These are phyloP conservation scores for Ametastegia equiseti DNA, from an alignment of 2,888 invertebrate genomes.

Conservation along the genomic window DNA sequence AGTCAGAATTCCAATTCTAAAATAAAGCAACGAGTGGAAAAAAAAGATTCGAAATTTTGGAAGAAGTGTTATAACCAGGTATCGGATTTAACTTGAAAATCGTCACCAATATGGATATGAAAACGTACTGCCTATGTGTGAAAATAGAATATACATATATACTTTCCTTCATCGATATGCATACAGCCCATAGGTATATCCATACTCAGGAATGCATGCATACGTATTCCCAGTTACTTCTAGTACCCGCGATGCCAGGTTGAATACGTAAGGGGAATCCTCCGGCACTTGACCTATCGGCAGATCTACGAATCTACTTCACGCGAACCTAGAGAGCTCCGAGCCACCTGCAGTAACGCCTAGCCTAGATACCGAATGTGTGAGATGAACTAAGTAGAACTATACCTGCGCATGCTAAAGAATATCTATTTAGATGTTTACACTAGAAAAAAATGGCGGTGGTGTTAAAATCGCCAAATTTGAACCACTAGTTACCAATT, in stretches of 20 bases:
- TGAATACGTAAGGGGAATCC: constrained; percentile 16
- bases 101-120: no score
- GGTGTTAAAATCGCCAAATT: no score
- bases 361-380: neutral
- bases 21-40: neutral
- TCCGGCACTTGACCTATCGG: constrained; percentile 43
- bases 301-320: constrained; percentile 10
- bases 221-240: neutral
- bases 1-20: neutral
- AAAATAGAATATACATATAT: neutral
- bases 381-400: neutral
- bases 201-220: neutral
- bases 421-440: no score
- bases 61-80: no score
- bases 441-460: no score
- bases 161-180: neutral
- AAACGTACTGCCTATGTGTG: neutral
- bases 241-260: neutral
- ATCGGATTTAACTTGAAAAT: no score
- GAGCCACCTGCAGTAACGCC: neutral
- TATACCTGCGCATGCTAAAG: no score
- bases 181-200: neutral
- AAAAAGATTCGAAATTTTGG: neutral
- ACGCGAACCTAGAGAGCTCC: neutral
- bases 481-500: no score